phyloP scores from a whole-genome alignment of 2,113 vertebrate genomes.

The Gavia stellata region DNA sequence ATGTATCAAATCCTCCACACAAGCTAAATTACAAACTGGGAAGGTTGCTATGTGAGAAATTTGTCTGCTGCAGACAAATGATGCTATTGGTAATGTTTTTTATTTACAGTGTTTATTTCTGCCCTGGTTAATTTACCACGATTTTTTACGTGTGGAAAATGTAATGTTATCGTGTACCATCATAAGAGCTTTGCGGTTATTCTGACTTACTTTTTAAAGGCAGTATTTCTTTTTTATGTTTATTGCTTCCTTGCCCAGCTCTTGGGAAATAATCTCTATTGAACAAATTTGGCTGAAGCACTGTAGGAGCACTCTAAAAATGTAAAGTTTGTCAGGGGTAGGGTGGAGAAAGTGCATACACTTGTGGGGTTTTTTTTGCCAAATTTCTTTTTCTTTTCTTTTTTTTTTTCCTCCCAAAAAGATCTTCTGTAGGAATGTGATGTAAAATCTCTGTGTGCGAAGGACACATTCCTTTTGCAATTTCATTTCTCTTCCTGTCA shows the following conservation, averaged over 20 bases:
- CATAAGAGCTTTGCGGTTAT: not conserved
- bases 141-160: not conserved
- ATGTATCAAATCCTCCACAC: not conserved
- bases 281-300: not conserved
- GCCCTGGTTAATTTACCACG: not conserved
- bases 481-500: not conserved
- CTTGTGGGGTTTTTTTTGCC: fast-evolving
- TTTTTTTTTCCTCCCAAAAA: too few species aligned
- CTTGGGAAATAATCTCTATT: not conserved
- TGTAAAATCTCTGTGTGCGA: not conserved
- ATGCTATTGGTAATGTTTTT: not conserved
- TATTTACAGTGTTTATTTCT: not conserved
- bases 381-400: not conserved
- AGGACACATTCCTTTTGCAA: not conserved
- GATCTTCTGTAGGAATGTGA: not conserved
- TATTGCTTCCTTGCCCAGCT: not conserved
- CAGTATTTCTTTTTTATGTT: not conserved
- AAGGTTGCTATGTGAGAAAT: not conserved
- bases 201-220: not conserved
- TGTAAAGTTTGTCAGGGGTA: not conserved
- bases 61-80: not conserved
- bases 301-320: not conserved
- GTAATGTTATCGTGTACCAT: not conserved
- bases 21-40: not conserved
- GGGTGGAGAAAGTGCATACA: not conserved